Evolutionary conservation across 2,113 vertebrate genomes (phyloP).

Genomic region (Solenodon paradoxus): DNA sequence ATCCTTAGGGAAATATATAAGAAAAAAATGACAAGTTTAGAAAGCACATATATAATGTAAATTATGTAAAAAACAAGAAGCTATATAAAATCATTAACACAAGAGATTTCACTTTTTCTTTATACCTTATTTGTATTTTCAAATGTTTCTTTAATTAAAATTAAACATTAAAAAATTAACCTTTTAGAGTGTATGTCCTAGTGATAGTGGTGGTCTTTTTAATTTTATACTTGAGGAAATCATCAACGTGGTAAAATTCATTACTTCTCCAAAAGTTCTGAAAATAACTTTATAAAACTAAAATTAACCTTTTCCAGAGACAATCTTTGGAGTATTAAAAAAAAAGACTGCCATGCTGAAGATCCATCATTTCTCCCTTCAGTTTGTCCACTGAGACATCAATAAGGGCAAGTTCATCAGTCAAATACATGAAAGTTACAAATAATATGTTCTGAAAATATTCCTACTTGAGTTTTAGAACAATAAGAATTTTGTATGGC

Average conservation of each 20-base stretch:
- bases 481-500: background rate
- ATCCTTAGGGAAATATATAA: background rate
- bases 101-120: background rate
- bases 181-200: background rate
- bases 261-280: constrained; percentile 7
- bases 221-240: background rate
- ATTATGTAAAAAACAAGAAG: background rate
- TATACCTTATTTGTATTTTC: background rate
- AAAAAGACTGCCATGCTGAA: constrained; percentile 93
- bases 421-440: constrained; percentile 68
- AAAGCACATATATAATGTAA: background rate
- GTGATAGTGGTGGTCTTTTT: background rate
- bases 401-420: constrained; percentile 90
- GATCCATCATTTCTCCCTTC: constrained; percentile 91
- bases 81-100: background rate
- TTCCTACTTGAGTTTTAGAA: background rate
- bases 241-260: background rate
- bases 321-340: constrained; percentile 90
- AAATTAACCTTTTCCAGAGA: constrained; percentile 88
- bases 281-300: constrained; percentile 36
- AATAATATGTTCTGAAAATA: background rate
- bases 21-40: background rate
- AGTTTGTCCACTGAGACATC: constrained; percentile 89
- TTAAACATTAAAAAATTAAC: background rate
- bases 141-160: background rate